Percentiles rank a stretch among this genome's conserved stretches.
Evolutionary conservation across 2,888 invertebrate species (phyloP).

Genomic region (Caenorhabditis sp.): DNA sequence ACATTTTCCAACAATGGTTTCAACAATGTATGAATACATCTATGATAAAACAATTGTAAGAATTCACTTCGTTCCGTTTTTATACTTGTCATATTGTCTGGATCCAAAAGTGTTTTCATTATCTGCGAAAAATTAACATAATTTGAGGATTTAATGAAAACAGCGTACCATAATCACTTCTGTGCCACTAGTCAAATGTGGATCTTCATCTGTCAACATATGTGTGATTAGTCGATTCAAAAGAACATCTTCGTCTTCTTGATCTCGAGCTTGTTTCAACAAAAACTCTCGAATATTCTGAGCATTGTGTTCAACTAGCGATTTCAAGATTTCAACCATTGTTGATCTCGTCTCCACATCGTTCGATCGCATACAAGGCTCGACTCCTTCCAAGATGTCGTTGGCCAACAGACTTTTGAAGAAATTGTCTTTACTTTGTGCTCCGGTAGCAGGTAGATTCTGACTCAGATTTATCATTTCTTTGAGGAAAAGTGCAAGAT

Average conservation of each 20-base stretch:
- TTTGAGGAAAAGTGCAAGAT: conserved; percentile 94
- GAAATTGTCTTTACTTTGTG: conserved; percentile 95
- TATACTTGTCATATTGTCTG: conserved; percentile 65
- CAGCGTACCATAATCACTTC: conserved; percentile 84
- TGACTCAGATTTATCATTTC: conserved; percentile 99
- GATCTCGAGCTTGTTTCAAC: conserved; percentile 84
- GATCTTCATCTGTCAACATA: conserved; percentile 92
- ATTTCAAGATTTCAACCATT: conserved; percentile 89
- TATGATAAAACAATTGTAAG: conserved; percentile 96
- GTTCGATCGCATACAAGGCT: conserved; percentile 74
- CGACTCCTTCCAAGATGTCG: conserved; percentile 66
- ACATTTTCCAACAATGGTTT: conserved; percentile 94
- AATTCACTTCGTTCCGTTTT: conserved; percentile 98
- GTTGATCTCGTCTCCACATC: conserved; percentile 93
- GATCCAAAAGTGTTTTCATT: conserved; percentile 63
- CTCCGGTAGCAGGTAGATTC: conserved; percentile 93
- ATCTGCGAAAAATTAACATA: conserved; percentile 35
- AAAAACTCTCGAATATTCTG: conserved; percentile 96
- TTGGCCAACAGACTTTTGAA: conserved; percentile 78
- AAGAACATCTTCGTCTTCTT: conserved; percentile 82
- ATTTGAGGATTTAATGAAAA: conserved; percentile 1
- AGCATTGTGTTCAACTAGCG: conserved; percentile 97
- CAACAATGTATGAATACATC: conserved; percentile 94
- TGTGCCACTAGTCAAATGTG: conserved; percentile 92
- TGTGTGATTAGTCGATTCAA: conserved; percentile 96